Base-by-base conservation (phyloP, 2,888 invertebrate genomes). In the Cheilosia vulpina region DNA sequence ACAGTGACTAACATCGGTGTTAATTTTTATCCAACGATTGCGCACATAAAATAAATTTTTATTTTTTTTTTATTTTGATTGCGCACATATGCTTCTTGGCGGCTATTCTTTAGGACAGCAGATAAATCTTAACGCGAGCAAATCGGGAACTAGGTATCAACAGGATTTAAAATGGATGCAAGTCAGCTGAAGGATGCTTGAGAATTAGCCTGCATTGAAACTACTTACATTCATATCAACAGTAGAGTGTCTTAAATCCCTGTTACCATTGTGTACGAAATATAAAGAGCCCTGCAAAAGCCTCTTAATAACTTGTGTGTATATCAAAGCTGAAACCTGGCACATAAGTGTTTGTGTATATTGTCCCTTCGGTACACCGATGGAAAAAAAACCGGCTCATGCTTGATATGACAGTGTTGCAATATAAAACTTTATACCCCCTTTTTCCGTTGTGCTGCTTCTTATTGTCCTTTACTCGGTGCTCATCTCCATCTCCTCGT, bases 391-490 rank as follows among this genome's bases (percentile, higher is more conserved):
- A 58, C 41, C 65, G 50, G 57, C 38, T 58, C 57, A 9, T 27
- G n/a, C 2, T 34, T 76, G 62, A 69, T 76, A 69, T 76, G 63
- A 38, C 69, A 52, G 41, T 57, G 15, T 41, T 17, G 17, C 21
- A 17, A 21, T 66, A n/a, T 43, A 17, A 55, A 52, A 52, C 58
- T 21, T 19, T 52, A 13, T 43, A 9, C 2, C 15, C 7, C 5
- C 17, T 24, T 13, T 11, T 41, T 38, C 27, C 60, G 2, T 34
- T 15, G 43, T 57, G 15, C 65, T 24, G 43, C 60, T 84, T 17
- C 43, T 84, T 84, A 75, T 84, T 84, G 84, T 84, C 84, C 75
- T 75, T 60, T 65, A 38, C 13, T 68, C 55, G 34, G 17, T 11
- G 17, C 19, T n/a, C 21, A 38, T 31, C 31, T 31, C 2, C 11